A percentile compares a stretch with the other conserved stretches of the same genome.
These are phyloP conservation scores for Parauchenoglanis punctatus DNA, from an alignment of 2,797 vertebrate species.

Conservation along the genomic window DNA sequence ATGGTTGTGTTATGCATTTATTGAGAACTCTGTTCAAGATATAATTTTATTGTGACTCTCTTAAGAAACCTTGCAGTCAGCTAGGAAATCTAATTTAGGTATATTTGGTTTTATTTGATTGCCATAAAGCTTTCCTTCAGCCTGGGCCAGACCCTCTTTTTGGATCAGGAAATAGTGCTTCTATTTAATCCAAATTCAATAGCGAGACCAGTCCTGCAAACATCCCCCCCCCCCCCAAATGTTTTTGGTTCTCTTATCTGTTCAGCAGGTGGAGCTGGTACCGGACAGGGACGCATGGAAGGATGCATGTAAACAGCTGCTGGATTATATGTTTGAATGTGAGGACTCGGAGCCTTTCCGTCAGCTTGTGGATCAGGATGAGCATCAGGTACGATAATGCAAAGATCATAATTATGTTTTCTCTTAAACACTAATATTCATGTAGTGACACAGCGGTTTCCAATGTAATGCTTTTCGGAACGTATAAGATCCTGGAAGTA, in stretches of 20 bases:
- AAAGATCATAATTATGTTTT: neutral
- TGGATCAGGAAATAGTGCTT: neutral
- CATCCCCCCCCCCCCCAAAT: neutral
- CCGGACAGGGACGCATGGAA: constrained; percentile 89
- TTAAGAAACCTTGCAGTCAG: neutral
- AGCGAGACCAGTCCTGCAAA: neutral
- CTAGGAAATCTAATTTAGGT: neutral
- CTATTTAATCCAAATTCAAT: neutral
- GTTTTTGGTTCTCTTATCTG: neutral
- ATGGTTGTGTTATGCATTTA: neutral
- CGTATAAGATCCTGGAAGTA: neutral
- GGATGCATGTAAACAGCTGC: constrained; percentile 85
- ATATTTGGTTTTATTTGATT: neutral
- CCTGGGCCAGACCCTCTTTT: neutral
- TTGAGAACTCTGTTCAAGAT: neutral
- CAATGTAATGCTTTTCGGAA: neutral
- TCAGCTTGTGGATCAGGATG: constrained; percentile 88
- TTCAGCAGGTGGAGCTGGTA: constrained; percentile 69
- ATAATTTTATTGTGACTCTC: neutral
- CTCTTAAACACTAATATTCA: neutral
- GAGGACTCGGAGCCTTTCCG: constrained; percentile 98
- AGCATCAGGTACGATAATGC: constrained; percentile 84
- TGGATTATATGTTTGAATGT: constrained; percentile 91
- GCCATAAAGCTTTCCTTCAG: neutral
- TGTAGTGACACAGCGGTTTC: neutral